phyloP scores from a whole-genome alignment of 2,888 invertebrate species.

The Antheraea yamamai region DNA sequence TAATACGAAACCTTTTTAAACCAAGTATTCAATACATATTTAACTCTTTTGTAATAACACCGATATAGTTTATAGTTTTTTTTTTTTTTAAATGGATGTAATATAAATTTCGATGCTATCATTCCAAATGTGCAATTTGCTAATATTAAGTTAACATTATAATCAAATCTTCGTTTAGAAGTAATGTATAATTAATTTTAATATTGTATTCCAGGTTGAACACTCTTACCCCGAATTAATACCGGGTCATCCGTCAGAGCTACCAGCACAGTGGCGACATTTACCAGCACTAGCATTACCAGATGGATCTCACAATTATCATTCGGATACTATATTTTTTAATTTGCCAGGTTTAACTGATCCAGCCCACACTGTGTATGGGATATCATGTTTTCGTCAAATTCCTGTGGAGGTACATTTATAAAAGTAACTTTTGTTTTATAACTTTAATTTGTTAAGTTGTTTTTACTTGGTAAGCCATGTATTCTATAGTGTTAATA shows the following conservation, averaged over 20 bases:
- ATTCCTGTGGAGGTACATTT: slow-evolving; percentile 92
- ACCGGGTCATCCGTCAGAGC: slow-evolving; percentile 88
- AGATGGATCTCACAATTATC: slow-evolving; percentile 98
- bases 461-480: not conserved
- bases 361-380: slow-evolving; percentile 93
- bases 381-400: slow-evolving; percentile 98
- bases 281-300: slow-evolving; percentile 97
- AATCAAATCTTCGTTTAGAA: not conserved
- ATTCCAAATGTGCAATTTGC: not conserved
- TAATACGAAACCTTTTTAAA: too few relatives aligned
- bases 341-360: slow-evolving; percentile 94
- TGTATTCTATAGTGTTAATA: not conserved
- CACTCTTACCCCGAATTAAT: slow-evolving; percentile 96
- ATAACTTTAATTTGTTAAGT: not conserved
- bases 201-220: slow-evolving; percentile 84
- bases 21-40: too few relatives aligned
- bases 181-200: not conserved
- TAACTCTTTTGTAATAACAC: too few relatives aligned
- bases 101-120: not conserved
- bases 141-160: not conserved
- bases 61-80: too few relatives aligned
- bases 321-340: slow-evolving; percentile 97
- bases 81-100: too few relatives aligned
- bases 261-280: slow-evolving; percentile 96
- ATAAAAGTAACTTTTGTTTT: slow-evolving; percentile 1